phyloP scores from a whole-genome alignment of 1,140 invertebrate genomes.

The Caerostris darwini region DNA sequence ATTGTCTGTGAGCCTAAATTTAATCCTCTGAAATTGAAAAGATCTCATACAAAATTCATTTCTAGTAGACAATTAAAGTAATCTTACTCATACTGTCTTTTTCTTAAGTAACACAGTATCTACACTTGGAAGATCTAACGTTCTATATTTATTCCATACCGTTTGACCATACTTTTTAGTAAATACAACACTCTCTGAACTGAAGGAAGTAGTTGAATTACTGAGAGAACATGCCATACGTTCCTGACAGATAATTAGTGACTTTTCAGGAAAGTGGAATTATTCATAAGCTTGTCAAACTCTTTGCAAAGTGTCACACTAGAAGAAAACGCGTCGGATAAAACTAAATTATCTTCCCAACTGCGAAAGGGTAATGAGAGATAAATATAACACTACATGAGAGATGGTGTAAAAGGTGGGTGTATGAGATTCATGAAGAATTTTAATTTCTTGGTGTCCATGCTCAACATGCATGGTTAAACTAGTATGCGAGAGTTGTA shows the following conservation, averaged over 20 bases:
- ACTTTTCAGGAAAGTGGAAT: conserved; percentile 44
- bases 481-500: too few species aligned
- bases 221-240: neutral
- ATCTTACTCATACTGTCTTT: neutral
- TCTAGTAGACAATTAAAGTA: neutral
- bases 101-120: neutral
- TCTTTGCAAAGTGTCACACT: conserved; percentile 11
- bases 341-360: conserved; percentile 19
- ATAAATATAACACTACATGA: neutral
- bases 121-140: neutral
- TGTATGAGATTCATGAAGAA: neutral
- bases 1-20: neutral
- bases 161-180: conserved; percentile 35
- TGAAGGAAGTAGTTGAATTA: conserved; percentile 32
- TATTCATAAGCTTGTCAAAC: conserved; percentile 58
- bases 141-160: neutral
- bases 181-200: neutral
- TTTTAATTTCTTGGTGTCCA: too few species aligned
- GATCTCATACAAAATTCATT: neutral
- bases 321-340: neutral
- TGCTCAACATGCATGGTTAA: too few species aligned
- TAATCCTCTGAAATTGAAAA: neutral
- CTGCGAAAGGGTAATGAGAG: neutral
- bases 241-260: conserved; percentile 49
- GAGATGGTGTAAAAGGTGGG: neutral